Evolutionary conservation across 1,140 invertebrate species (phyloP).

Genomic region (Drosophila kanapiae): DNA sequence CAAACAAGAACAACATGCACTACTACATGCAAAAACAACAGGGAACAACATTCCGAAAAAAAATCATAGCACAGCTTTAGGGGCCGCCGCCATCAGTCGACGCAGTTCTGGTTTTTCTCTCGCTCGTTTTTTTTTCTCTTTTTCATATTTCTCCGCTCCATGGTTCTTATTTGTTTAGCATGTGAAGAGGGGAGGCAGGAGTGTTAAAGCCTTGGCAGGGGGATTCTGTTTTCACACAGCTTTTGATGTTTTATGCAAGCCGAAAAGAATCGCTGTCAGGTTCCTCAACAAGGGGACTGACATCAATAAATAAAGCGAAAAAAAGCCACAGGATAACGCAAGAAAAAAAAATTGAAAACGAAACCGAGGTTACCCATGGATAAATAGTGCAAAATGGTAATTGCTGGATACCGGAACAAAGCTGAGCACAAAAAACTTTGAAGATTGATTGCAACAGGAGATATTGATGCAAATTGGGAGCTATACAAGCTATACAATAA

Average conservation of each 20-base stretch:
- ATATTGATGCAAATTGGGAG: constrained; percentile 9
- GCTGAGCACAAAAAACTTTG: background rate
- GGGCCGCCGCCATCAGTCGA: constrained; percentile 31
- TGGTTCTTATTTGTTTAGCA: constrained; percentile 71
- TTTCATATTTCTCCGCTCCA: constrained; percentile 26
- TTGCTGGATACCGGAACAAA: background rate
- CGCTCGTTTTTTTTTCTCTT: constrained; percentile 1
- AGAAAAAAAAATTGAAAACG: constrained; percentile 18
- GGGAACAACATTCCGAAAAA: constrained; percentile 53
- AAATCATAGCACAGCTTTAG: constrained; percentile 67
- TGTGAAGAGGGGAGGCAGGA: background rate
- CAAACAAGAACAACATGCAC: constrained; percentile 22
- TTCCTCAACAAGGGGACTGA: constrained; percentile 30
- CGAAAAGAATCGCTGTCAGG: constrained; percentile 20
- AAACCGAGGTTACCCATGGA: constrained; percentile 5
- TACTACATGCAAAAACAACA: constrained; percentile 20
- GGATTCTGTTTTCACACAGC: constrained; percentile 65
- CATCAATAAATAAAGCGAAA: constrained; percentile 21
- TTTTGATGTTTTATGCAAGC: constrained; percentile 81
- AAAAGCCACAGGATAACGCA: background rate
- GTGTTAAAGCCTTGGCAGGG: constrained; percentile 28
- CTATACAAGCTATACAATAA: background rate
- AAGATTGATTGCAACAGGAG: constrained; percentile 9
- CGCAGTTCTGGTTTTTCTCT: constrained; percentile 20
- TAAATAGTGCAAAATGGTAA: constrained; percentile 13